Evolutionary conservation across 30 jellyfish, hydroid and myxozoan species (phyloP), one percentile per base, ranked within the genome.

Genomic region (Aurelia sp.): DNA sequence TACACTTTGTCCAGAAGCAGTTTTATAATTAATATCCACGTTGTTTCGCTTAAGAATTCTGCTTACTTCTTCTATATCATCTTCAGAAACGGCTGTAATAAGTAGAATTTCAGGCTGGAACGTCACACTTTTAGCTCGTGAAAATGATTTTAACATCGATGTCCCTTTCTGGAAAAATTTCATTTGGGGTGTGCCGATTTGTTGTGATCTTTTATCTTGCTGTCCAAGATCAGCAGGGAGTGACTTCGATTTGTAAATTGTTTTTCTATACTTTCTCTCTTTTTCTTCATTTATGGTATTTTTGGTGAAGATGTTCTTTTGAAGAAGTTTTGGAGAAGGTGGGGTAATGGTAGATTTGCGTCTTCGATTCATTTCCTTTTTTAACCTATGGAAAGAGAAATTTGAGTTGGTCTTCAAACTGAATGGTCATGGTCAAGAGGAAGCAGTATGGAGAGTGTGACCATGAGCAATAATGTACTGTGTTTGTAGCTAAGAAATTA

Each of bases 1-100:
- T 8, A 76, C 74, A 47, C 75, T 86, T 57, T 74, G 89, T 27
- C 95, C 95, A 13, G 95, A 86, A 38, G 95, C 95, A 3, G 95
- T 64, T 10, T 64, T 69, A 57, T 86, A 86, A 67, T 75, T 86
- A 20, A 86, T 63, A 57, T 86, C 89, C 40, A 69, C 84, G 40
- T 86, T 58, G 74, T 60, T 63, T 5, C 44, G 58, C 47, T 76
- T 62, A 31, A 86, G 76, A 13, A 86, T n/a, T 66, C 85, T 41
- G 24, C 67, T 40, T 63, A 72, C 40, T 69, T 86, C 95, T 13
- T 40, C 81, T n/a, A 21, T 12, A 48, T 86, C 95, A 27, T 86
- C 80, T 35, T 86, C 95, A 3, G 95, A 50, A 30, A 67, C 95
- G 13, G 95, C 95, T 47, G 87, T 86, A 30, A 76, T 41, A 61